phyloP scores from a whole-genome alignment of 2,113 vertebrate genomes.

The Cyanoliseus patagonus region DNA sequence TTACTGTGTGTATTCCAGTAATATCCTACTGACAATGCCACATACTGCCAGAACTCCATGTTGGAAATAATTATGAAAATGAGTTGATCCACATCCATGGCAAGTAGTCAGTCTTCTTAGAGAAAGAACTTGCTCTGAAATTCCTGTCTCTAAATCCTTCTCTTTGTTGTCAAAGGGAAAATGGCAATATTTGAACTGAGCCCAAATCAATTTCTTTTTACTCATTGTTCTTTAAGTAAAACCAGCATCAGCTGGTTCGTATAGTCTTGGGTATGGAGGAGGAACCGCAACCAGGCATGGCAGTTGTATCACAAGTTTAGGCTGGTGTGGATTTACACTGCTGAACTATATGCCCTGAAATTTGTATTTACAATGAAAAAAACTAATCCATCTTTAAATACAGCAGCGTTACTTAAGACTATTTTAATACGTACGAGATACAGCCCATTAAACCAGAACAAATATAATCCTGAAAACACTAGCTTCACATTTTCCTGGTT shows the following conservation, averaged over 20 bases:
- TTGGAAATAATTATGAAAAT: slow-evolving; percentile 14
- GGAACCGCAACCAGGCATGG: not conserved
- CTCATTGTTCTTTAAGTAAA: not conserved
- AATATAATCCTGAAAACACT: slow-evolving; percentile 48
- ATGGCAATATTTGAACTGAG: not conserved
- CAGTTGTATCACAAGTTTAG: not conserved
- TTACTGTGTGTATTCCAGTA: not conserved
- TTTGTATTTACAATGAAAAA: slow-evolving; percentile 16
- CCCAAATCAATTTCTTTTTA: not conserved
- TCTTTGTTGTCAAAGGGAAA: not conserved
- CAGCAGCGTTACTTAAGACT: not conserved
- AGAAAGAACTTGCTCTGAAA: not conserved
- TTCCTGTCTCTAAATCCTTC: not conserved
- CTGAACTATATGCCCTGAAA: slow-evolving; percentile 13
- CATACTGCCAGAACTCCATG: not conserved
- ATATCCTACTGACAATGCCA: not conserved
- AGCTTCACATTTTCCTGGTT: slow-evolving; percentile 39
- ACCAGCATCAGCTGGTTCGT: not conserved
- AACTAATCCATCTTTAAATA: not conserved
- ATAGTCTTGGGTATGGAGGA: not conserved
- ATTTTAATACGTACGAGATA: slow-evolving; percentile 52
- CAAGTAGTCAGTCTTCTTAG: not conserved
- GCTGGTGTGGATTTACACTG: not conserved
- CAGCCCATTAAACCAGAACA: slow-evolving; percentile 55
- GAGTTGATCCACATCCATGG: not conserved